Evolutionary conservation across 2,888 invertebrate genomes (phyloP).

Genomic region (Myathropa florea): DNA sequence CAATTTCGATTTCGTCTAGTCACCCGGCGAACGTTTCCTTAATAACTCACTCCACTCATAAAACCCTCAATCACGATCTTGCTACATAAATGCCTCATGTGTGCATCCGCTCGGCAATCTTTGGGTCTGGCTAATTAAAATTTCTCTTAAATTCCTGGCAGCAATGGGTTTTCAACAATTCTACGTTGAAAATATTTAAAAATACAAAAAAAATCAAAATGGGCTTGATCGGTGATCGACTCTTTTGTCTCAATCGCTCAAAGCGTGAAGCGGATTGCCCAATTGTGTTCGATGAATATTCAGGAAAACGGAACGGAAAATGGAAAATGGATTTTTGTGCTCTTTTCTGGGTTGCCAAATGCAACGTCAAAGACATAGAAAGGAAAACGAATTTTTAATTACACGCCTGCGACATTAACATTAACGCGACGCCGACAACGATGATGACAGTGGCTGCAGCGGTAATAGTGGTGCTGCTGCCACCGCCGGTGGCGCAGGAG

Average conservation of each 20-base stretch:
- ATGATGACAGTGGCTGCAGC: not conserved
- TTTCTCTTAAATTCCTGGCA: constrained; percentile 30
- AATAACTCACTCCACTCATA: constrained; percentile 10
- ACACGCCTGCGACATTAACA: constrained; percentile 65
- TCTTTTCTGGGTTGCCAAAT: not conserved
- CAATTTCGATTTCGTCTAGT: constrained; percentile 4
- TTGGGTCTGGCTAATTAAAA: constrained; percentile 53
- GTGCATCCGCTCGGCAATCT: not conserved
- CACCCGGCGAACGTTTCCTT: constrained; percentile 3
- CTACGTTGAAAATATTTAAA: constrained; percentile 5
- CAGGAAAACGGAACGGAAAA: constrained; percentile 37
- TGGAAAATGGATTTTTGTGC: constrained; percentile 33
- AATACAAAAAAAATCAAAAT: not conserved
- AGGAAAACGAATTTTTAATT: constrained; percentile 65
- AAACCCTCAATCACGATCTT: constrained; percentile 42
- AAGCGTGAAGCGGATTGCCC: constrained; percentile 23
- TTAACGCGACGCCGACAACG: constrained; percentile 34
- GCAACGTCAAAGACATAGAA: constrained; percentile 24
- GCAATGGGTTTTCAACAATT: constrained; percentile 40
- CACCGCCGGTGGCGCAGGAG: not conserved
- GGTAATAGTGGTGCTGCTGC: not conserved
- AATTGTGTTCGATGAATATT: constrained; percentile 46
- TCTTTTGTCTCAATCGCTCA: constrained; percentile 46
- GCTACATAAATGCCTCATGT: constrained; percentile 1
- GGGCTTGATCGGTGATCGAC: constrained; percentile 15